Conservation (phyloP, 2,888 invertebrate species). For the Buathra laborator region DNA sequence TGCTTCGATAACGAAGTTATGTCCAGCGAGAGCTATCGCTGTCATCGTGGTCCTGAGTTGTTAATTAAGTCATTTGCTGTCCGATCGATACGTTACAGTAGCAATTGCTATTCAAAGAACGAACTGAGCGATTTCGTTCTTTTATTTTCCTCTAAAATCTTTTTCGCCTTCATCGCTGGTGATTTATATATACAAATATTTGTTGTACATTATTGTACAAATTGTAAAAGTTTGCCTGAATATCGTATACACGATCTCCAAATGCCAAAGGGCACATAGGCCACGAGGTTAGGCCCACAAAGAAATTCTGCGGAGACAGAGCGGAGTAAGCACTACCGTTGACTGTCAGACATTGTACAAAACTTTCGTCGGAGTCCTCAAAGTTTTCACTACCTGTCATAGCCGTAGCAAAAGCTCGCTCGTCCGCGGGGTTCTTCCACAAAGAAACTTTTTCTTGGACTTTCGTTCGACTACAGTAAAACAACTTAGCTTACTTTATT, state of each 20-base stretch:
- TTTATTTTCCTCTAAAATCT: neutral
- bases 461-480: constrained; percentile 10
- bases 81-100: neutral
- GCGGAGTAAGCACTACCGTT: neutral
- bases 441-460: constrained; percentile 57
- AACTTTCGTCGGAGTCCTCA: constrained; percentile 56
- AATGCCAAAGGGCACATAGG: neutral
- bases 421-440: constrained; percentile 8
- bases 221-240: neutral
- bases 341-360: constrained; percentile 55
- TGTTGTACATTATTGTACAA: neutral
- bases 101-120: neutral
- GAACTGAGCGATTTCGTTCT: neutral
- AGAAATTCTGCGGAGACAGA: constrained; percentile 37
- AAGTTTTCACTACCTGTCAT: constrained; percentile 63
- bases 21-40: constrained; percentile 5
- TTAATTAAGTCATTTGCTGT: neutral
- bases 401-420: constrained; percentile 36
- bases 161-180: neutral
- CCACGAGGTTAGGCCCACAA: neutral
- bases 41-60: neutral
- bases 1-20: constrained; percentile 9
- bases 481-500: constrained; percentile 10
- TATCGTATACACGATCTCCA: constrained; percentile 10
- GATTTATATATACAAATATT: neutral